Conservation (phyloP, 2,888 invertebrate species). For the Nycteola revayana region DNA sequence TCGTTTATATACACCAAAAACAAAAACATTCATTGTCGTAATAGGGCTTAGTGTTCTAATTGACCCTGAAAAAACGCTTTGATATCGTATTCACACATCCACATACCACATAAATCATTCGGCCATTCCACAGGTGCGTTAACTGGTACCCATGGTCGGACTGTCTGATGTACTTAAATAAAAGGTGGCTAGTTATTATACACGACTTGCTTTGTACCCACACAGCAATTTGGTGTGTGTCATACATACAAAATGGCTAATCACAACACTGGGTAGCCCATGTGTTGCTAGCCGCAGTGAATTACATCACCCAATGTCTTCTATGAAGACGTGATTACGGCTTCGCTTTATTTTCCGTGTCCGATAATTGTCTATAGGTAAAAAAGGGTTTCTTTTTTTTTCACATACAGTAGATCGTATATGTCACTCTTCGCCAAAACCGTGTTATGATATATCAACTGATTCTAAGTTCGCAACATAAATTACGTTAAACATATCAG, state of each 20-base stretch:
- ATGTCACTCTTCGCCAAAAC: too few species aligned
- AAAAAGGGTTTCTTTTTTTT: too few species aligned
- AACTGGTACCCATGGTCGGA: constrained; percentile 36
- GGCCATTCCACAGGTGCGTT: constrained; percentile 15
- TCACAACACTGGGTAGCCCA: constrained; percentile 44
- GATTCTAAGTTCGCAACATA: too few species aligned
- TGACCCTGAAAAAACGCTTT: too few species aligned
- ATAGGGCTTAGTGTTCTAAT: too few species aligned
- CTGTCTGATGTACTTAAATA: constrained; percentile 25
- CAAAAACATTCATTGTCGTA: too few species aligned
- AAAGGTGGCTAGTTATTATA: constrained; percentile 26
- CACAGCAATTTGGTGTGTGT: constrained; percentile 49
- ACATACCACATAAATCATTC: constrained; percentile 28
- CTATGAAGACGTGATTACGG: constrained; percentile 30
- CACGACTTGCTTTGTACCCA: constrained; percentile 37
- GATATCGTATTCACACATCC: constrained; percentile 7
- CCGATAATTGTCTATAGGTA: too few species aligned
- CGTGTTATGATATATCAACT: too few species aligned
- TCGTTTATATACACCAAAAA: too few species aligned
- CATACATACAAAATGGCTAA: constrained; percentile 66
- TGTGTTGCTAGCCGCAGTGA: constrained; percentile 33
- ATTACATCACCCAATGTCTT: constrained; percentile 50
- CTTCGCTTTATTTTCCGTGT: too few species aligned
- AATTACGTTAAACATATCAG: too few species aligned
- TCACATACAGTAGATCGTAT: too few species aligned